Evolutionary conservation across 2,888 invertebrate species (phyloP), one percentile per base, ranked within the genome.

Genomic region (Fragum sueziense): DNA sequence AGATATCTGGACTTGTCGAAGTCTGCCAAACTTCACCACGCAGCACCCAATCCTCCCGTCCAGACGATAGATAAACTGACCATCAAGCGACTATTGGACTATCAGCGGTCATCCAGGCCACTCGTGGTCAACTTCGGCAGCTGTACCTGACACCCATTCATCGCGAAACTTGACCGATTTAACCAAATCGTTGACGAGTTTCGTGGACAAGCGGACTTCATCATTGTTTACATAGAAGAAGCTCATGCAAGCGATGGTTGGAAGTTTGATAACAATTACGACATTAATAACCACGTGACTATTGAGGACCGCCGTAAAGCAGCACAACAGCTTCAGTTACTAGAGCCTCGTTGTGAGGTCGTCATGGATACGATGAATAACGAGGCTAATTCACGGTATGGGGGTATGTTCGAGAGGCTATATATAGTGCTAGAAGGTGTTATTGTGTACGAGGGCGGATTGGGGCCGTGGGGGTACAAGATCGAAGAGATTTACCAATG

Each of bases 51-150:
- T 20, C 22, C n/a, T 9, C 25, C 25, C 20, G 11, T 65, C 9
- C 25, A 41, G 1, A 41, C 65, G 1, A 2, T 41, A 22, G 41
- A 65, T 34, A 41, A 41, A 20, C 37, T 41, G n/a, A 65, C 41
- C 9, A 3, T 6, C 34, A 65, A 37, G 27, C 74, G 70, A 17
- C 74, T 88, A 14, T 71, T 86, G 7, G 79, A 80, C 41, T 77
- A 85, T 70, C 80, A 84, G 76, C 86, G 70, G 33, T n/a, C 69
- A 9, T 86, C 74, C 0, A 80, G 91, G 14, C 90, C 90, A 34
- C 86, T 91, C 41, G 87, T 91, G 17, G 69, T 91, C 25, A 89
- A 88, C 82, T 91, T 91, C 61, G 91, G 91, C 34, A 91, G 91
- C 81, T 90, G 91, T 74, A 88, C 88, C 82, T 91, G 91, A 69